A percentile compares a stretch with the other conserved stretches of the same genome.
Evolutionary conservation across 2,888 invertebrate species (phyloP).

Genomic region (Drosophila anceps): DNA sequence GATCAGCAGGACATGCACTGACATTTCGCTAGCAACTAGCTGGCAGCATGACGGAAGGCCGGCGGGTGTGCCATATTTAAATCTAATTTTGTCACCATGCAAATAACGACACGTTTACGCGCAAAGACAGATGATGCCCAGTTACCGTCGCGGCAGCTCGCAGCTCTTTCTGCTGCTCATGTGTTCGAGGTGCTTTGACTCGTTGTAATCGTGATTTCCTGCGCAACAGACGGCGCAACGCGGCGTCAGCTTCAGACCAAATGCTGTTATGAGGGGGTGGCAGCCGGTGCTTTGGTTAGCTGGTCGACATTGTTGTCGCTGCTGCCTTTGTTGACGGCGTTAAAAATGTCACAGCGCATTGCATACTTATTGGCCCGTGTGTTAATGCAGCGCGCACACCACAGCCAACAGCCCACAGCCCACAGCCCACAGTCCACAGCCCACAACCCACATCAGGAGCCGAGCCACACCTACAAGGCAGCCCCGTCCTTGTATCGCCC

Average conservation of each 20-base stretch:
- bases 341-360: conserved; percentile 82
- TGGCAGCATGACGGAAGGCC: conserved; percentile 23
- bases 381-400: conserved; percentile 68
- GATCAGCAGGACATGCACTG: conserved; percentile 72
- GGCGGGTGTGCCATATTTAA: conserved; percentile 73
- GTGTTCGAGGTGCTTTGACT: conserved; percentile 53
- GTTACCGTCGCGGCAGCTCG: conserved; percentile 8
- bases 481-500: conserved; percentile 19
- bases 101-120: conserved; percentile 67
- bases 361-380: conserved; percentile 81
- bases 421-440: conserved; percentile 12
- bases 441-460: conserved; percentile 4
- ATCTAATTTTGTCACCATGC: conserved; percentile 78
- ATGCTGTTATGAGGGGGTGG: conserved; percentile 16
- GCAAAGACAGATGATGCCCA: conserved; percentile 50
- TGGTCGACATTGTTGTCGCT: conserved; percentile 45
- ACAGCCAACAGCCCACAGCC: conserved; percentile 37
- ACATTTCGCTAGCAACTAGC: conserved; percentile 62
- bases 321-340: conserved; percentile 69
- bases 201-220: conserved; percentile 78
- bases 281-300: conserved; percentile 52
- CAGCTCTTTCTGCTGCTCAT: conserved; percentile 19
- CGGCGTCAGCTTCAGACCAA: conserved; percentile 48
- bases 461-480: conserved; percentile 5
- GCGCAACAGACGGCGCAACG: conserved; percentile 69